Percentiles rank a stretch among this genome's conserved stretches.
These are phyloP conservation scores for Pinctada fucata DNA, from an alignment of 2,888 invertebrate genomes.

Conservation along the genomic window DNA sequence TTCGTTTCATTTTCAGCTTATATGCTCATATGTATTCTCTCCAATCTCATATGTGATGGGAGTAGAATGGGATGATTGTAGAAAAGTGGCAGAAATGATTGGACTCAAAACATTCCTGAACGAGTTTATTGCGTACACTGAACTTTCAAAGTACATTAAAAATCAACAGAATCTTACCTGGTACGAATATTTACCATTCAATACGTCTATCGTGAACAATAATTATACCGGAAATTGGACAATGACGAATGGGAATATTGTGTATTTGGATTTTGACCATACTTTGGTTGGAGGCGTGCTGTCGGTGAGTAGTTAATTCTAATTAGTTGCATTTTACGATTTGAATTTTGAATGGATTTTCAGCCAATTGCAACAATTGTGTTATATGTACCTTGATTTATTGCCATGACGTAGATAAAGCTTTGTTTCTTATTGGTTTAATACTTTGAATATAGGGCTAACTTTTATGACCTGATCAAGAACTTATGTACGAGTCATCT, in stretches of 20 bases:
- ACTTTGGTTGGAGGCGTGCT: conserved; percentile 29
- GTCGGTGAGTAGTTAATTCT: conserved; percentile 7
- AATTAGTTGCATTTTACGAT: neutral
- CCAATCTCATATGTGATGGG: conserved; percentile 94
- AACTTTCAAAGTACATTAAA: conserved; percentile 78
- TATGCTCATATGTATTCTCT: conserved; percentile 91
- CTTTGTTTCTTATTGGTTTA: neutral
- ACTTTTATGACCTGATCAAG: neutral
- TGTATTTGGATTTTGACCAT: conserved; percentile 31
- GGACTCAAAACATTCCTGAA: conserved; percentile 93
- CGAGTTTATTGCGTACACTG: conserved; percentile 92
- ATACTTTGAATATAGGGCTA: neutral
- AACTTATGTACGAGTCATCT: too few relatives aligned
- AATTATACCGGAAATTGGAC: conserved; percentile 25
- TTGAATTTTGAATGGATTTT: too few relatives aligned
- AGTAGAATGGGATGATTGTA: conserved; percentile 82
- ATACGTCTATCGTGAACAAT: neutral
- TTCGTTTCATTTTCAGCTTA: conserved; percentile 53
- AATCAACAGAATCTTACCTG: conserved; percentile 46
- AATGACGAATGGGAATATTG: conserved; percentile 26
- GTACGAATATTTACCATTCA: conserved; percentile 16
- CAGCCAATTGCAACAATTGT: too few relatives aligned
- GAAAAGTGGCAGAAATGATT: conserved; percentile 87
- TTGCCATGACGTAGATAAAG: neutral
- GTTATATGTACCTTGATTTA: neutral